phyloP scores from a whole-genome alignment of 2,888 invertebrate genomes.

The Polydesmus complanatus region DNA sequence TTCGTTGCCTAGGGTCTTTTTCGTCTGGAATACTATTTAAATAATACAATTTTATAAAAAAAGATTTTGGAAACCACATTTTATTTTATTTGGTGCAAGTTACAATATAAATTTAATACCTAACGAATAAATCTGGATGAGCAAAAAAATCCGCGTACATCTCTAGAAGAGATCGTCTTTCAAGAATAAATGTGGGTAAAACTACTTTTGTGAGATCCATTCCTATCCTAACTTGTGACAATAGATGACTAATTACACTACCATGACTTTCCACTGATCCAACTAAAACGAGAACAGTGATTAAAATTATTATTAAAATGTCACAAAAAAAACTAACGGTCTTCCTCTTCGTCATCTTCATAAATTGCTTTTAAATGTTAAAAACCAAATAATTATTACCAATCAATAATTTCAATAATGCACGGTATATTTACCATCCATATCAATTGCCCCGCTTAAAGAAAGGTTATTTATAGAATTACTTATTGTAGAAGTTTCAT shows the following conservation, averaged over 20 bases:
- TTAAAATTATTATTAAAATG: not conserved
- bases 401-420: not conserved
- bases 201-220: constrained; percentile 99
- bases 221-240: constrained; percentile 96
- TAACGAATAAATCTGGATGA: constrained; percentile 91
- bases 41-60: too few species aligned
- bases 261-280: constrained; percentile 92
- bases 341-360: constrained; percentile 76
- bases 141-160: constrained; percentile 99
- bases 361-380: constrained; percentile 69
- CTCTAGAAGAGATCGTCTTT: constrained; percentile 88
- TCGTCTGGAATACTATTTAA: constrained; percentile 88
- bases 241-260: constrained; percentile 86
- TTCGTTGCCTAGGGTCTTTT: constrained; percentile 69
- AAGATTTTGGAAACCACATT: too few species aligned
- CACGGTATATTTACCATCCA: not conserved
- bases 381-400: too few species aligned
- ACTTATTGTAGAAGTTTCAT: too few species aligned
- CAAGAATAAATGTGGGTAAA: constrained; percentile 94
- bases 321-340: constrained; percentile 39
- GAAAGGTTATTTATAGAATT: too few species aligned
- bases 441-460: too few species aligned
- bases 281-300: constrained; percentile 36
- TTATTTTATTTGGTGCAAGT: not conserved
- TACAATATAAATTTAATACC: constrained; percentile 36